Base-by-base conservation (phyloP, 2,888 invertebrate genomes). In the Temnothorax rugatulus region DNA sequence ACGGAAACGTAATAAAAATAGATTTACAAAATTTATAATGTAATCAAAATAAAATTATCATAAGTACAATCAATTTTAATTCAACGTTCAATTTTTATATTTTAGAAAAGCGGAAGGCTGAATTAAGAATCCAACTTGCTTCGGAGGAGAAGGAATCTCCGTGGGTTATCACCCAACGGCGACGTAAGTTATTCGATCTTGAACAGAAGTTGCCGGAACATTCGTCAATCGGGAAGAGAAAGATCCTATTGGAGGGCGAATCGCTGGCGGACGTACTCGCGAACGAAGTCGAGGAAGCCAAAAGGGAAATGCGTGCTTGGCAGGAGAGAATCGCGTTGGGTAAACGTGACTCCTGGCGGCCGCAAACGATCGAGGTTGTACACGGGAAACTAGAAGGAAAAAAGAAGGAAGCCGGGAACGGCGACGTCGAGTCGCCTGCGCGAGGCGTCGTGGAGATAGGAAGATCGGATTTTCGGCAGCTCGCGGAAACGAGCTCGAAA, bases 221-320 rank as follows among this genome's bases (percentile, higher is more conserved):
- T 41, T 41, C 83, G 0, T 15, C 8, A 0, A 54, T 64, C n/a
- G 5, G 44, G 9, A 84, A 68, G 59, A 74, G 8, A 13, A 82
- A 34, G 0, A 25, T 69, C 25, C 81, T 90, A 18, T 1, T 87
- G 11, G 54, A 66, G 25, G 82, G 82, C 54, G 29, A 84, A 44
- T 59, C 64, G 4, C 69, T 83, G 25, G 89, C 87, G 29, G 21
- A 44, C 34, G 21, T 90, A 13, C 73, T 90, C 0, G 52, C 21
- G 0, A 9, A 50, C 5, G 84, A 85, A 29, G 76, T 85, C 18
- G 21, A 47, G 21, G 13, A 50, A 2, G 90, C 90, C 7, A 88
- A 76, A 73, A 59, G 57, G 13, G 59, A 74, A 11, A 13, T 87
- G 11, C 82, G 61, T 9, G 52, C n/a, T 4, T 90, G 86, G 87